Conservation (phyloP, 2,113 vertebrate genomes). For the Alces alces region DNA sequence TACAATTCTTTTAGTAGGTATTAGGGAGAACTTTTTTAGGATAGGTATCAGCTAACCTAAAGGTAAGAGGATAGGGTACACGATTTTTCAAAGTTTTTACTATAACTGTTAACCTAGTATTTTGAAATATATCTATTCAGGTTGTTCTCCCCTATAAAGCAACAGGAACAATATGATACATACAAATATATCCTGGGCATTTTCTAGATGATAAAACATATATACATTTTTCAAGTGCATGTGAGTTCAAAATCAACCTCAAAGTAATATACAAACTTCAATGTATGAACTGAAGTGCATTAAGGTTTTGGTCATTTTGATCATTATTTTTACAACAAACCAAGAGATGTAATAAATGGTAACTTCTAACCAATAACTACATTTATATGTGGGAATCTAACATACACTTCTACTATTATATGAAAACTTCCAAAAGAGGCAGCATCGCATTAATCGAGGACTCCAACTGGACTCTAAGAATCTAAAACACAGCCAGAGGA, state of each 20-base stretch:
- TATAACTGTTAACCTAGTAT: background rate
- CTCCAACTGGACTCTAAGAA: background rate
- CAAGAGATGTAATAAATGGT: background rate
- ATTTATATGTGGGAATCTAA: background rate
- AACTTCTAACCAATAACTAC: background rate
- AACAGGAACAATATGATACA: background rate
- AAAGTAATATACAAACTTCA: conserved; percentile 8
- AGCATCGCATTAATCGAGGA: background rate
- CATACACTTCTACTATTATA: background rate
- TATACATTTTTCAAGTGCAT: background rate
- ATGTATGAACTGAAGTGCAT: background rate
- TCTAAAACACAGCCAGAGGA: background rate
- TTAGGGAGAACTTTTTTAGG: background rate
- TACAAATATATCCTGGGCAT: background rate
- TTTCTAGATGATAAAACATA: background rate
- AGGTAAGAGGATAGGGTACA: background rate
- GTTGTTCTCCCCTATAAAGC: background rate
- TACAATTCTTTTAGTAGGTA: background rate
- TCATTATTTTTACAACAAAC: conserved; percentile 32
- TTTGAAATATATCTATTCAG: background rate
- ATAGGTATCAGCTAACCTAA: background rate
- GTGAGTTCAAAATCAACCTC: background rate
- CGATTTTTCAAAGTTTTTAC: background rate
- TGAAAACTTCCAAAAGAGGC: background rate
- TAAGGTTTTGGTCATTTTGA: conserved; percentile 32